phyloP scores from a whole-genome alignment of 2,888 invertebrate genomes.

The Euzetes globulus region DNA sequence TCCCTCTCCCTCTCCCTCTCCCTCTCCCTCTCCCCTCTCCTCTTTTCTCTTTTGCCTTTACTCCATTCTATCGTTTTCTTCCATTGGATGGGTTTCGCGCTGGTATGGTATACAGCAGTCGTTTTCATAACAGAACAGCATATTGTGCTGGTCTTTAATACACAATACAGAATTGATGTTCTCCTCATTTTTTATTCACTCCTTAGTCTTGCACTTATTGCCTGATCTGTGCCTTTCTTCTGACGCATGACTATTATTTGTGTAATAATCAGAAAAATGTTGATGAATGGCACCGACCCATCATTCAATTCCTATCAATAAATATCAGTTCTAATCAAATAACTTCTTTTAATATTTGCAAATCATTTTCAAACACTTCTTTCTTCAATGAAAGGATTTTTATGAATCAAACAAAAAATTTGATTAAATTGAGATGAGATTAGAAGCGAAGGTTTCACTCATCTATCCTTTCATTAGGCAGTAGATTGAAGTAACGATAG shows the following conservation, averaged over 20 bases:
- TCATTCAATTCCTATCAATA: not conserved
- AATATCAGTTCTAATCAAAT: not conserved
- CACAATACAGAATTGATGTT: slow-evolving; percentile 17
- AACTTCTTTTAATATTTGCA: not conserved
- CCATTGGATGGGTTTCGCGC: not conserved
- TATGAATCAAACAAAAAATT: not conserved
- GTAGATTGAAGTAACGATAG: not conserved
- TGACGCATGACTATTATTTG: slow-evolving; percentile 23
- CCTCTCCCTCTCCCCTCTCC: not conserved
- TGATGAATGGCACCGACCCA: not conserved
- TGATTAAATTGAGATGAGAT: not conserved
- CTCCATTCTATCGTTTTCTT: not conserved
- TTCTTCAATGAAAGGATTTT: not conserved
- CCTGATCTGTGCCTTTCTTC: not conserved
- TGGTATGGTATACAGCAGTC: not conserved
- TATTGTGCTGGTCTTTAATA: not conserved
- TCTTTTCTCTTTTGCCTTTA: not conserved
- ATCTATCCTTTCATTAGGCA: not conserved
- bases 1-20: not conserved
- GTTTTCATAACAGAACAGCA: not conserved
- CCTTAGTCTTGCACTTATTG: not conserved
- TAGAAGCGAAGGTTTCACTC: not conserved
- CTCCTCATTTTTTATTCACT: slow-evolving; percentile 20
- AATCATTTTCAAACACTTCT: not conserved
- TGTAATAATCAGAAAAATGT: not conserved